Percentiles rank a stretch among this genome's conserved stretches.
Evolutionary conservation across 2,797 vertebrate species (phyloP).

Genomic region (Chiroxiphia lanceolata): DNA sequence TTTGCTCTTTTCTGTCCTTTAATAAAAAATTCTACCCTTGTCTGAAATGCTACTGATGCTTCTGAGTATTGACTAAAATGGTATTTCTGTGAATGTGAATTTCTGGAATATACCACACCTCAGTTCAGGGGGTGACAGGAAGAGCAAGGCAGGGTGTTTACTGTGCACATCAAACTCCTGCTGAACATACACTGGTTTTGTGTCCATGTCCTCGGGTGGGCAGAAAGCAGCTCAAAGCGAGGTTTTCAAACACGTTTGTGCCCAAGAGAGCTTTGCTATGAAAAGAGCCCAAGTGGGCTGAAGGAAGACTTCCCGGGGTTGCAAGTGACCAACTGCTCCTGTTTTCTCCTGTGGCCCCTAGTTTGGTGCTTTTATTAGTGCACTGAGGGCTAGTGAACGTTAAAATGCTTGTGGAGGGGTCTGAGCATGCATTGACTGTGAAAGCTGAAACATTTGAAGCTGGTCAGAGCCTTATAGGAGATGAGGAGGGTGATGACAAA

Average conservation of each 20-base stretch:
- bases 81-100: not conserved
- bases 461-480: not conserved
- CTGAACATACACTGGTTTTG: not conserved
- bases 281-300: not conserved
- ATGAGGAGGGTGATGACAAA: not conserved
- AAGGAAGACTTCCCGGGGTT: not conserved
- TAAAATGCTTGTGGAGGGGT: not conserved
- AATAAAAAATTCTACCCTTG: not conserved
- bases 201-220: not conserved
- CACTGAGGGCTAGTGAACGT: not conserved
- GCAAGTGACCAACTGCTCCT: not conserved
- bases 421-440: not conserved
- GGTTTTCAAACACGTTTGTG: not conserved
- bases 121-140: not conserved
- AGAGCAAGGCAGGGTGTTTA: not conserved
- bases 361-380: not conserved
- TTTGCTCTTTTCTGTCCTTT: not conserved
- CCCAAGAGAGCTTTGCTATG: not conserved
- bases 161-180: not conserved
- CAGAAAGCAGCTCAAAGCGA: not conserved
- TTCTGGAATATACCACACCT: constrained; percentile 6
- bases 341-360: not conserved
- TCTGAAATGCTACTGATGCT: not conserved
- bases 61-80: not conserved
- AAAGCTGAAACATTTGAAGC: not conserved